phyloP scores from a whole-genome alignment of 2,113 vertebrate species.

The Pygathrix nemaeus region DNA sequence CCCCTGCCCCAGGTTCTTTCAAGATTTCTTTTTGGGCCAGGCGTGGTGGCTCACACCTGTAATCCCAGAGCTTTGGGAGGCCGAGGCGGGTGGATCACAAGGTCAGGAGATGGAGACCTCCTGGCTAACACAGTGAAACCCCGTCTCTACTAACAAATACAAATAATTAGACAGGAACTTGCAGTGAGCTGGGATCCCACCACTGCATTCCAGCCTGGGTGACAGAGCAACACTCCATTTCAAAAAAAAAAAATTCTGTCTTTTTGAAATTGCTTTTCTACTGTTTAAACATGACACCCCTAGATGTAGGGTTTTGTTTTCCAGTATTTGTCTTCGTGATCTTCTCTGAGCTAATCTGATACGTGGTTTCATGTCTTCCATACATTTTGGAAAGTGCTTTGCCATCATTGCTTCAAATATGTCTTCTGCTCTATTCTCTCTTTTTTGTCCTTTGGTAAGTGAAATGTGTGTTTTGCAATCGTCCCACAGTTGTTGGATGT shows the following conservation, averaged over 20 bases:
- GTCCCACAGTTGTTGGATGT: neutral
- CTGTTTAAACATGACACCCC: neutral
- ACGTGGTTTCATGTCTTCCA: neutral
- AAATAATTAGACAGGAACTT: no score
- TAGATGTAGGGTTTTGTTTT: neutral
- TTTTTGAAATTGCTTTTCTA: neutral
- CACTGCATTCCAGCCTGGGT: no score
- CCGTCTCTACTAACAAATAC: no score
- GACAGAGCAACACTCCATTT: no score
- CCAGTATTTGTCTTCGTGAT: neutral
- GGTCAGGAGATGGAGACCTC: no score
- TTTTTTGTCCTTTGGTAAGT: neutral
- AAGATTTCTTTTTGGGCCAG: neutral
- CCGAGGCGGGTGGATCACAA: rapidly evolving
- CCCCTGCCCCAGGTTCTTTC: neutral
- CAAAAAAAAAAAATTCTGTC: no score
- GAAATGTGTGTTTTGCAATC: neutral
- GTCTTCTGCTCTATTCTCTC: neutral
- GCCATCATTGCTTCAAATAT: neutral
- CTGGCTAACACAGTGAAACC: no score
- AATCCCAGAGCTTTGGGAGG: no score
- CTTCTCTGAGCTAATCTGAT: neutral
- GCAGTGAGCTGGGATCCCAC: no score
- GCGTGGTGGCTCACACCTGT: no score
- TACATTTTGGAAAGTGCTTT: neutral